Conservation (phyloP, 2,888 invertebrate genomes). For the Orgyia antiqua region DNA sequence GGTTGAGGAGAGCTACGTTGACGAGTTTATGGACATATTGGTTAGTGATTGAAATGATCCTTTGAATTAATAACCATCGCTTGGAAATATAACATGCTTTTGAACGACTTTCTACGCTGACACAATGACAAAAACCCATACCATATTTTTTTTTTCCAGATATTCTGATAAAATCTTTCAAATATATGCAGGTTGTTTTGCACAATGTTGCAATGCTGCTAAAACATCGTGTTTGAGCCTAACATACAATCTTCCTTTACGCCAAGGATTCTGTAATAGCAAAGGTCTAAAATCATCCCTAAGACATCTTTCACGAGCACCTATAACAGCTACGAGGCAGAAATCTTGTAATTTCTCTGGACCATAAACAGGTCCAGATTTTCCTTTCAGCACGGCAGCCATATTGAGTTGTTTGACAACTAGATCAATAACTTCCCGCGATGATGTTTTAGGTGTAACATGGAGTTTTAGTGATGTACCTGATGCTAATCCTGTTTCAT, state of each 20-base stretch:
- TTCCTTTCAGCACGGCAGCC: slow-evolving; percentile 91
- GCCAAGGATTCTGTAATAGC: slow-evolving; percentile 97
- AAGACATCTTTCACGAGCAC: slow-evolving; percentile 94
- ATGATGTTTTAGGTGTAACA: slow-evolving; percentile 94
- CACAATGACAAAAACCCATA: no score
- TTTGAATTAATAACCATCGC: no score
- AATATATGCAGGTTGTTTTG: slow-evolving; percentile 85
- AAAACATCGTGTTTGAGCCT: slow-evolving; percentile 93
- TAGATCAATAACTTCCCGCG: slow-evolving; percentile 95
- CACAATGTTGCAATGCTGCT: slow-evolving; percentile 92
- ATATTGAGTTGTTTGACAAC: slow-evolving; percentile 97
- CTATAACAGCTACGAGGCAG: slow-evolving; percentile 96
- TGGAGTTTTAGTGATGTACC: slow-evolving; percentile 96
- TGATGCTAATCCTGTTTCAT: slow-evolving; percentile 94
- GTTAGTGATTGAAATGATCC: no score
- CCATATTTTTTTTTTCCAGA: no score
- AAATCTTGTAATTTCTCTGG: slow-evolving; percentile 91
- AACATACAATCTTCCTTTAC: slow-evolving; percentile 94
- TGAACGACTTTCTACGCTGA: no score
- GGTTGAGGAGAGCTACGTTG: no score
- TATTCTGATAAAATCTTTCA: slow-evolving; percentile 46
- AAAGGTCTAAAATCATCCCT: slow-evolving; percentile 96
- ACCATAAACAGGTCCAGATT: slow-evolving; percentile 90
- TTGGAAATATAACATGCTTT: no score
- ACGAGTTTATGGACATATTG: no score